Base-by-base conservation (phyloP, 1,140 invertebrate species). In the Carcinoscorpius rotundicauda region DNA sequence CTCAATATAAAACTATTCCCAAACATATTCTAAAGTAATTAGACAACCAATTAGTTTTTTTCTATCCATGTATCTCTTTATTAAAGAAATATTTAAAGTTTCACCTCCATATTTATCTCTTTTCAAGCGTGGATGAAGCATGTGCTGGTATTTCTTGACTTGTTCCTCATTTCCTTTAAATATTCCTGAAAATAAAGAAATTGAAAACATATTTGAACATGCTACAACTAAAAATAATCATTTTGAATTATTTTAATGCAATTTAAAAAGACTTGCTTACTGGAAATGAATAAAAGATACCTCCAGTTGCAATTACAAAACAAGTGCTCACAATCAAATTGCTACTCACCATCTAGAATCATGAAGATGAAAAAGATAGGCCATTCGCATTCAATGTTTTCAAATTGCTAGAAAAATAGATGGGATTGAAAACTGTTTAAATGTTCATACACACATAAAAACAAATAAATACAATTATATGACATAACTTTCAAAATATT, bases 331-430 rank as follows among this genome's bases (percentile, higher is more conserved):
- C 29, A 66, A 67, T 60, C 55, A 3, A 59, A 71, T 51, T 65
- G 53, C 9, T 91, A 95, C 68, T 93, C 87, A 66, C 93, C 91
- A 78, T 98, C 94, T 69, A 98, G 95, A 51, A 98, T 91, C 86
- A 98, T 89, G 75, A 89, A 91, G 49, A 93, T 86, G 74, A 88
- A 96, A 79, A 98, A 98, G 9, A 99, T 75, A 0, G 97, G 97
- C 94, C 97, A 99, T 79, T 99, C 94, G 74, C 90, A 93, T 80
- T 99, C 97, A 57, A 98, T 85, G 48, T 89, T 88, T 75, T 98
- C 93, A 80, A 97, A 99, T 73, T 94, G 86, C 83, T 97, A 75
- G 51, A 78, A 77, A 50, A 51, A 64, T 55, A 29, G 29, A 29
- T 29, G 29, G 2, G 29, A 29, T 29, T 29, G 29, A 29, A 29